Percentiles rank a stretch among this genome's conserved stretches.
phyloP scores from a whole-genome alignment of 2,113 vertebrate species.

The Helogale parvula region DNA sequence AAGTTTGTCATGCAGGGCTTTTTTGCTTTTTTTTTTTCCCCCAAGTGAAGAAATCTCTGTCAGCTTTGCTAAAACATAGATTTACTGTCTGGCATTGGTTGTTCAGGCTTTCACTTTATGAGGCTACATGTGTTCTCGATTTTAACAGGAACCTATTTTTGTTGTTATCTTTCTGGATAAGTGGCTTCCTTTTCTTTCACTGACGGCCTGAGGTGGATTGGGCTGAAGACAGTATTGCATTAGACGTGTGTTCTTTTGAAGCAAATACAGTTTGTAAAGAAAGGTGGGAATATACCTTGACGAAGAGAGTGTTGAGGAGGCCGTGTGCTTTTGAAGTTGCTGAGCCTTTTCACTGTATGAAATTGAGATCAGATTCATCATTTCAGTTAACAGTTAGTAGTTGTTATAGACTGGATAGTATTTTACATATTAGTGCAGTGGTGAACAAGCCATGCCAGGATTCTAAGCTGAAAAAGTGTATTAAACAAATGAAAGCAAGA shows the following conservation, averaged over 20 bases:
- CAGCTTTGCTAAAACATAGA: conserved; percentile 27
- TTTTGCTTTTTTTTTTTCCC: neutral
- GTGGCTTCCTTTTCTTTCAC: neutral
- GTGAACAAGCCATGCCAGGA: neutral
- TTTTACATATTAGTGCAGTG: neutral
- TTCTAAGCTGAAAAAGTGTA: neutral
- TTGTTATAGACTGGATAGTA: neutral
- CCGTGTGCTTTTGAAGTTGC: neutral
- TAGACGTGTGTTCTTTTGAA: neutral
- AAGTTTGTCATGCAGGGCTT: neutral
- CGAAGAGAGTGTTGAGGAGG: neutral
- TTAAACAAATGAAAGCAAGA: neutral
- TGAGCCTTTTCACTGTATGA: neutral
- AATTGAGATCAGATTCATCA: neutral
- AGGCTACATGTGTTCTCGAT: neutral
- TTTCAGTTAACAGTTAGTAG: neutral
- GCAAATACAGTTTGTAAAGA: neutral
- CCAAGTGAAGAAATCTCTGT: neutral
- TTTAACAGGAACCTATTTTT: neutral
- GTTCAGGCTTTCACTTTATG: conserved; percentile 43
- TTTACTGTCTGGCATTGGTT: neutral
- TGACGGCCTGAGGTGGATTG: neutral
- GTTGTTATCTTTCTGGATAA: conserved; percentile 29
- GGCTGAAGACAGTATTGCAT: neutral
- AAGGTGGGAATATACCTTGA: neutral